Evolutionary conservation across 2,113 vertebrate species (phyloP).

Genomic region (Hyperopisus bebe): DNA sequence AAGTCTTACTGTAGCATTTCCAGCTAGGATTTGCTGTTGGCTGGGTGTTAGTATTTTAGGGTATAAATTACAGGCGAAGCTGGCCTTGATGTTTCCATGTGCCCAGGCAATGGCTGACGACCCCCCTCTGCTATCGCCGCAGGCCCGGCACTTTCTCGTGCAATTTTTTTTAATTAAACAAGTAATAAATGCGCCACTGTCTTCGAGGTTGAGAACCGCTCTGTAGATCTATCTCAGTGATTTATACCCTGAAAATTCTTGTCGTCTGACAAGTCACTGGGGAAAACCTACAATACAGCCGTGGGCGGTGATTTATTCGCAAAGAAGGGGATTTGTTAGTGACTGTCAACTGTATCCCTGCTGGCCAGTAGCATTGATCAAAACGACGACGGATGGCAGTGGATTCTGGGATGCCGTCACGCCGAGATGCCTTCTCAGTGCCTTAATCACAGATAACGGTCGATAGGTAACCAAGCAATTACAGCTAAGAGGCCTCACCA

Average conservation of each 20-base stretch:
- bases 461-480: not conserved
- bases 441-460: slow-evolving; percentile 4
- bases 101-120: not conserved
- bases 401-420: not conserved
- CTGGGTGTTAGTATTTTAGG: not conserved
- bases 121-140: not conserved
- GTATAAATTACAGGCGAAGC: not conserved
- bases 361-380: slow-evolving; percentile 7
- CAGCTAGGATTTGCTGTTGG: not conserved
- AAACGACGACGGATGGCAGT: not conserved
- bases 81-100: not conserved
- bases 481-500: not conserved
- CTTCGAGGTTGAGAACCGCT: not conserved
- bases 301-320: not conserved
- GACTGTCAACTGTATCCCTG: not conserved
- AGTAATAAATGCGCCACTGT: not conserved
- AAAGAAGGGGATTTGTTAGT: not conserved
- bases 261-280: not conserved
- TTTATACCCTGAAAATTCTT: not conserved
- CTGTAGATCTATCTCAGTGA: not conserved
- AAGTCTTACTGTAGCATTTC: not conserved
- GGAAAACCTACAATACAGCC: not conserved
- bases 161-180: not conserved
- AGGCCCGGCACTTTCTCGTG: not conserved
- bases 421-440: not conserved